Base-by-base conservation (phyloP, 2,888 invertebrate genomes). In the Eristalinus aeneus region DNA sequence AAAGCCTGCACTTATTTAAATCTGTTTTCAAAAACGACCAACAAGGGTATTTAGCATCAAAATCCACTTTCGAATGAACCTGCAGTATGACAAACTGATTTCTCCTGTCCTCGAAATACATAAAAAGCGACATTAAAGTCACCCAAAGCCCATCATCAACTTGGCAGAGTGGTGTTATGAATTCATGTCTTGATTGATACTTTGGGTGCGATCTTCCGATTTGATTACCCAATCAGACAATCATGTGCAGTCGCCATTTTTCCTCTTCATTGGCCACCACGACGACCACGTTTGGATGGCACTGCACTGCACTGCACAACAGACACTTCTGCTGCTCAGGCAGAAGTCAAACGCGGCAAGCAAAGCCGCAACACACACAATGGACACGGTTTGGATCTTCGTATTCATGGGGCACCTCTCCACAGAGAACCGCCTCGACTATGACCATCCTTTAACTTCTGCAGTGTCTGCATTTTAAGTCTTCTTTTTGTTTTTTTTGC, bases 401-500 rank as follows among this genome's bases (percentile, higher is more conserved):
- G 69, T 82, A 77, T 79, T 79, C 56, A 75, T 72, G 39, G 63
- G 54, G 46, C 32, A 65, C 39, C 53, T 76, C 39, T 39, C 12
- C 69, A 11, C 39, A 12, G 6, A 23, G 23, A 56, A 23, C 23
- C 12, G 56, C 56, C 23, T 75, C 75, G 22, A 72, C 67, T 64
- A 80, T 34, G 58, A 80, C 60, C 69, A 64, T 67, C 22, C 63
- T 63, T 65, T 34, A 72, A 69, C 80, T 68, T 85, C 34, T 88
- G 81, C 85, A 87, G 76, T 89, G 88, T 84, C 71, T 89, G 87
- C 81, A 85, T 78, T 88, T 87, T 86, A 60, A 61, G 46, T n/a
- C 11, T n/a, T 39, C n/a, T 88, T 83, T 80, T 88, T 82, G 73
- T 69, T 81, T 87, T 64, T 71, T 65, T 31, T 73, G 54, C 20